Evolutionary conservation across 2,888 invertebrate species (phyloP).

Genomic region (Subacronicta megacephala): DNA sequence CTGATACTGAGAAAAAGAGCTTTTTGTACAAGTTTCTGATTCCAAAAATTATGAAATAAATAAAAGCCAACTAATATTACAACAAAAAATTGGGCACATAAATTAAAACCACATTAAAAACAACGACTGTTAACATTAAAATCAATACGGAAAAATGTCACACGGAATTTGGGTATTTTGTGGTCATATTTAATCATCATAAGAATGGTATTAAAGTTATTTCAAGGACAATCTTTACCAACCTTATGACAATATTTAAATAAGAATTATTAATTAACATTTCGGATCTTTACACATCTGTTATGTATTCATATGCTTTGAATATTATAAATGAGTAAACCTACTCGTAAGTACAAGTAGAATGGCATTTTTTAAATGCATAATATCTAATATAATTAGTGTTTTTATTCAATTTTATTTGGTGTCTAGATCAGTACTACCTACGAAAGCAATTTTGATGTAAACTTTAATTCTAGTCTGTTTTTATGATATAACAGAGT

Average conservation of each 20-base stretch:
- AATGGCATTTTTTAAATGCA: too few species aligned
- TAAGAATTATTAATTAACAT: conserved; percentile 35
- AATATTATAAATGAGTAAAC: conserved; percentile 21
- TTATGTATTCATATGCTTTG: conserved; percentile 49
- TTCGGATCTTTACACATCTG: conserved; percentile 7
- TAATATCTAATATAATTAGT: too few species aligned
- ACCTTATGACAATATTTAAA: conserved; percentile 65
- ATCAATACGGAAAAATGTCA: conserved; percentile 27
- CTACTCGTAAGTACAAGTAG: neutral
- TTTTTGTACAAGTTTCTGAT: too few species aligned
- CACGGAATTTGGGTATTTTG: conserved; percentile 23
- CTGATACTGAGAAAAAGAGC: too few species aligned
- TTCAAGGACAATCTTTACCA: conserved; percentile 65
- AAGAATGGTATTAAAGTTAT: conserved; percentile 55
- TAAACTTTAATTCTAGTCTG: conserved; percentile 34
- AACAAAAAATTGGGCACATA: conserved; percentile 20
- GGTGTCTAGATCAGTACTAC: too few species aligned
- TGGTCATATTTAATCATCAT: conserved; percentile 41
- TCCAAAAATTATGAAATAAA: too few species aligned
- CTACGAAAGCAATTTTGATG: conserved; percentile 32
- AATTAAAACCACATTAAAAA: conserved; percentile 36
- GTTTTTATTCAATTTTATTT: too few species aligned
- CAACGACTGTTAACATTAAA: conserved; percentile 11
- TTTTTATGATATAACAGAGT: conserved; percentile 19
- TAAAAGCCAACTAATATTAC: neutral